These are phyloP conservation scores for Hemithea aestivaria DNA, from an alignment of 2,888 invertebrate genomes.

Conservation along the genomic window DNA sequence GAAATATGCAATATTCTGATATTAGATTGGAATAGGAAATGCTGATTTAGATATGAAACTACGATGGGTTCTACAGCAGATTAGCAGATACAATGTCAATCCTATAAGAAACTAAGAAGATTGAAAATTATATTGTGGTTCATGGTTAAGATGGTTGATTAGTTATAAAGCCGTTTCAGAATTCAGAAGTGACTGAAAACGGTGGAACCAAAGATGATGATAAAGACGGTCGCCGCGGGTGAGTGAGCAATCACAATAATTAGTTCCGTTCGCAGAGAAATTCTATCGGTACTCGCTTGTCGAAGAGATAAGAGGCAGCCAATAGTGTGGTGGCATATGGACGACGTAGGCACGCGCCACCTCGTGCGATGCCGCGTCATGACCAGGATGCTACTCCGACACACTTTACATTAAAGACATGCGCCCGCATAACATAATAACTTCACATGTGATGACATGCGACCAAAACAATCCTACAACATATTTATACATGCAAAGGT, in stretches of 20 bases:
- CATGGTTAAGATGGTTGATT: no score
- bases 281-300: slow-evolving; percentile 61
- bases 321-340: slow-evolving; percentile 58
- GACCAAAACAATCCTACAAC: no score
- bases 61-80: no score
- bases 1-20: no score
- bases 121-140: no score
- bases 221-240: slow-evolving; percentile 25
- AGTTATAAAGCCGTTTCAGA: no score
- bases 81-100: no score
- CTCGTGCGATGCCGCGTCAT: slow-evolving; percentile 72
- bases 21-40: no score
- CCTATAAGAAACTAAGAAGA: no score
- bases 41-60: no score
- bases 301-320: slow-evolving; percentile 65
- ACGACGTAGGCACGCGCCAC: slow-evolving; percentile 57
- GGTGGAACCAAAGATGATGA: slow-evolving; percentile 19
- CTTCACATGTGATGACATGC: no score
- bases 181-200: slow-evolving; percentile 9
- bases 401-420: slow-evolving; percentile 41
- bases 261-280: slow-evolving; percentile 69
- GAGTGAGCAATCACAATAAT: slow-evolving; percentile 40
- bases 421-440: slow-evolving; percentile 17
- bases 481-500: not conserved
- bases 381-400: slow-evolving; percentile 71